phyloP scores from a whole-genome alignment of 2,797 vertebrate species.

The Gambusia yucatana region DNA sequence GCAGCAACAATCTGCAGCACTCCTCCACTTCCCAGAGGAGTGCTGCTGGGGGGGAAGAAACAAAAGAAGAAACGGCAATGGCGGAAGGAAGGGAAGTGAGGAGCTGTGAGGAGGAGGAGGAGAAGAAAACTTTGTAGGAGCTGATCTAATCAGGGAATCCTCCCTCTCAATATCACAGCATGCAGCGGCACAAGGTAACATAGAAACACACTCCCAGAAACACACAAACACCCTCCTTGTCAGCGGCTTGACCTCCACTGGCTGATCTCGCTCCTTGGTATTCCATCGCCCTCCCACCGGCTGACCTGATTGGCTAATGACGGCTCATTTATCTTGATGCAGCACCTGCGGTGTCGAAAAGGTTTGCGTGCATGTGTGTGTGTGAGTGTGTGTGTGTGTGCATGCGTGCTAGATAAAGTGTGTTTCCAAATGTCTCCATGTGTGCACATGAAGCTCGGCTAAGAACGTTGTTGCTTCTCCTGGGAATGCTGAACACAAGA shows the following conservation, averaged over 20 bases:
- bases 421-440: conserved; percentile 14
- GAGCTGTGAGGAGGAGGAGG: conserved; percentile 24
- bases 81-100: conserved; percentile 26
- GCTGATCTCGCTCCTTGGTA: conserved; percentile 61
- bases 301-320: conserved; percentile 81
- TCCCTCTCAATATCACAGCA: conserved; percentile 57
- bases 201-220: conserved; percentile 22
- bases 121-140: conserved; percentile 47
- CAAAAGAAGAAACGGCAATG: conserved; percentile 16
- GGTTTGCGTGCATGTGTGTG: not conserved
- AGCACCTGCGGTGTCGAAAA: conserved; percentile 73
- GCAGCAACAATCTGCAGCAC: conserved; percentile 50
- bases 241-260: conserved; percentile 70
- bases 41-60: conserved; percentile 27
- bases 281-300: conserved; percentile 70
- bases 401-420: conserved; percentile 7
- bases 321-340: conserved; percentile 82
- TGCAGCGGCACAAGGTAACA: conserved; percentile 24
- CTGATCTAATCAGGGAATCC: conserved; percentile 77
- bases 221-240: conserved; percentile 49
- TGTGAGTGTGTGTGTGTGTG: not conserved
- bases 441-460: conserved; percentile 30
- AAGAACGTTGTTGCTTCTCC: conserved; percentile 49
- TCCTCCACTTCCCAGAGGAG: conserved; percentile 60
- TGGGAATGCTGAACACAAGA: conserved; percentile 46